Conservation (phyloP, 1,140 invertebrate genomes). For the Trichonephila inaurata region DNA sequence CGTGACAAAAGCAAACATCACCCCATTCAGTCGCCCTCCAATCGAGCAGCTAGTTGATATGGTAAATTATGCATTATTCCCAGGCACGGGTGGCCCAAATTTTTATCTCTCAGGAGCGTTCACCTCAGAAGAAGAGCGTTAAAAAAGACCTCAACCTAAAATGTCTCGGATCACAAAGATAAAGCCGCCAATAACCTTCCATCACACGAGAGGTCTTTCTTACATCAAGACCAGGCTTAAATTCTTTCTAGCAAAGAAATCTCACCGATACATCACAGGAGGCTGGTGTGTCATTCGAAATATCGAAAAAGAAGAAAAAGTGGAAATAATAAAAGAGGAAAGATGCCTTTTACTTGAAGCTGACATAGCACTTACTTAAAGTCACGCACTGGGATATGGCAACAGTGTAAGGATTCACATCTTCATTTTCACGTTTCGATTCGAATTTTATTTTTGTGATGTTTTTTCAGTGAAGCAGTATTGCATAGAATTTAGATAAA, state of each 20-base stretch:
- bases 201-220: slow-evolving; percentile 18
- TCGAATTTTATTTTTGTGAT: background rate
- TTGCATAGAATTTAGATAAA: no score
- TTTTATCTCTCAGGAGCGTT: background rate
- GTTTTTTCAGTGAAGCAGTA: background rate
- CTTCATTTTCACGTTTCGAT: background rate
- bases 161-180: slow-evolving; percentile 13
- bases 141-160: slow-evolving; percentile 11
- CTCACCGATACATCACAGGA: slow-evolving; percentile 25
- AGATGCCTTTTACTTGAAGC: background rate
- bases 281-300: slow-evolving; percentile 2
- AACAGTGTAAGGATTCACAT: background rate
- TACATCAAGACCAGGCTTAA: background rate
- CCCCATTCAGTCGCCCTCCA: background rate
- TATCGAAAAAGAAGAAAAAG: slow-evolving; percentile 2
- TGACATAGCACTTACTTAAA: slow-evolving; percentile 8
- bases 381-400: slow-evolving; percentile 21
- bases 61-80: background rate
- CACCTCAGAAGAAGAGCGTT: background rate
- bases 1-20: background rate
- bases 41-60: background rate
- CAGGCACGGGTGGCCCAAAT: background rate
- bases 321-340: background rate
- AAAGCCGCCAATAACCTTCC: slow-evolving; percentile 40
- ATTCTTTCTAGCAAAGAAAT: slow-evolving; percentile 1